Evolutionary conservation across 2,113 vertebrate species (phyloP).

Genomic region (Clarias gariepinus): DNA sequence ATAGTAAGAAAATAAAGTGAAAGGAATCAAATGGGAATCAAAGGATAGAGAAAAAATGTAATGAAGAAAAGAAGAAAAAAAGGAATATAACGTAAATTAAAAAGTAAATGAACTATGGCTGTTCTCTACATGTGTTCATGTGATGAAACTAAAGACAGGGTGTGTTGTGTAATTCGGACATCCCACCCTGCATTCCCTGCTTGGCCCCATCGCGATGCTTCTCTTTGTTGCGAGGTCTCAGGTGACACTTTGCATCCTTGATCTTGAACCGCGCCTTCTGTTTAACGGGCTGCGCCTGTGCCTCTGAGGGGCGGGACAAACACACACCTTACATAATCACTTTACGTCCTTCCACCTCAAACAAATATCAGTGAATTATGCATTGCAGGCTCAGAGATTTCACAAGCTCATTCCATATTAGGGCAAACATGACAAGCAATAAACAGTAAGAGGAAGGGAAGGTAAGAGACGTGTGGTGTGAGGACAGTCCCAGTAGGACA

Average conservation of each 20-base stretch:
- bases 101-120: neutral
- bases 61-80: neutral
- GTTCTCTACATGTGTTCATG: neutral
- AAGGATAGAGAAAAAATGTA: neutral
- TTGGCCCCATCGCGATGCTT: conserved; percentile 76
- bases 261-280: conserved; percentile 95
- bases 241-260: conserved; percentile 92
- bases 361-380: conserved; percentile 30
- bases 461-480: no score
- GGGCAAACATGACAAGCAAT: conserved; percentile 25
- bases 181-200: conserved; percentile 78
- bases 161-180: neutral
- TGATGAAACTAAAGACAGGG: neutral
- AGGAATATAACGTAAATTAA: neutral
- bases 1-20: neutral
- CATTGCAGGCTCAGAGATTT: neutral
- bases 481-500: neutral
- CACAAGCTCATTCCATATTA: conserved; percentile 21
- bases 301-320: conserved; percentile 70
- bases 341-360: neutral
- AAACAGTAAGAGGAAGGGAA: neutral
- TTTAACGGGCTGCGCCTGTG: conserved; percentile 78
- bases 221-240: conserved; percentile 85
- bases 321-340: conserved; percentile 20
- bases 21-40: no score